Evolutionary conservation across 2,113 vertebrate genomes (phyloP).

Genomic region (Cynopterus brachyotis): DNA sequence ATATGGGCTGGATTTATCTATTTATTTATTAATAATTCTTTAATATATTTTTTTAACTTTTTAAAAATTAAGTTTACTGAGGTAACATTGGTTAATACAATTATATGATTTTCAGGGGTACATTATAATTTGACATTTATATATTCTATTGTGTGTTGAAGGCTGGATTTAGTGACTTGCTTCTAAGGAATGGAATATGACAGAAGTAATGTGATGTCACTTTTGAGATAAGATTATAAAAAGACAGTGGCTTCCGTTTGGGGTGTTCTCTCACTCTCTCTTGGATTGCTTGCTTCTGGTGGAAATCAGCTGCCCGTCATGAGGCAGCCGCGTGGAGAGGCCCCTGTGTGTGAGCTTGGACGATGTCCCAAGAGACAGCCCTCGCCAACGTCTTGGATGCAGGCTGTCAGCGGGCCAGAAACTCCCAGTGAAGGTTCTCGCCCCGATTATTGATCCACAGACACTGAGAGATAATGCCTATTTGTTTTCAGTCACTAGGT

Average conservation of each 20-base stretch:
- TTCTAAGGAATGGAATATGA: neutral
- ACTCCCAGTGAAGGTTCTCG: neutral
- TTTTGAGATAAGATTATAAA: neutral
- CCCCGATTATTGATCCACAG: neutral
- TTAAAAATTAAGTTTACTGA: too few relatives aligned
- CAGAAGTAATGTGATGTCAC: neutral
- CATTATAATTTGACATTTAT: too few relatives aligned
- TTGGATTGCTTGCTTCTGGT: neutral
- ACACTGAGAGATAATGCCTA: neutral
- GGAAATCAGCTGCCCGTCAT: neutral
- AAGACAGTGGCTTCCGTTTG: neutral
- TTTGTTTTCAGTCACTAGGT: neutral
- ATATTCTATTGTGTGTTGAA: too few relatives aligned
- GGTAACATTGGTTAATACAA: too few relatives aligned
- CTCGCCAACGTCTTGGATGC: neutral
- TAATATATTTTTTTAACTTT: too few relatives aligned
- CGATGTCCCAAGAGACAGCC: neutral
- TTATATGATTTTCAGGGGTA: too few relatives aligned
- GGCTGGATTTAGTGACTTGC: neutral
- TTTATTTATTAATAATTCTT: too few relatives aligned
- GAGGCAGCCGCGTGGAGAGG: neutral
- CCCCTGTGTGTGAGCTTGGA: neutral
- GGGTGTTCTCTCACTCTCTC: neutral
- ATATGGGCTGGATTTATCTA: too few relatives aligned
- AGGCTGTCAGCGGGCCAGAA: too few relatives aligned